A percentile compares a stretch with the other conserved stretches of the same genome.
These are phyloP conservation scores for Takifugu rubripes DNA, from an alignment of 2,797 vertebrate species.

Conservation along the genomic window DNA sequence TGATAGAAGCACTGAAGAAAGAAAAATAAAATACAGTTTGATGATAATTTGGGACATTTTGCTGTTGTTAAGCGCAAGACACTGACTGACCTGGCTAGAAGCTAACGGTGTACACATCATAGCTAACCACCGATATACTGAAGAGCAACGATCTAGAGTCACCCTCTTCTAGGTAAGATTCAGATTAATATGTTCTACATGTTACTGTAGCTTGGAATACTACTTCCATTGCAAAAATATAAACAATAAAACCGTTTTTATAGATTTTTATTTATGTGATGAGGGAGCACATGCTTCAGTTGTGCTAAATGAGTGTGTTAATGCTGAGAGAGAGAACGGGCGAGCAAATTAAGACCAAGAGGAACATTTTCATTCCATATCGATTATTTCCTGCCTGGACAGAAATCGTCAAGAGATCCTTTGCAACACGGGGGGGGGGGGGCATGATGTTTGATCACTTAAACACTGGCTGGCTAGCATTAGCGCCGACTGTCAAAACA, in stretches of 20 bases:
- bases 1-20: conserved; percentile 66
- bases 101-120: conserved; percentile 87
- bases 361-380: conserved; percentile 59
- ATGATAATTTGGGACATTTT: conserved; percentile 74
- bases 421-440: conserved; percentile 69
- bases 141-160: conserved; percentile 90
- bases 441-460: conserved; percentile 8
- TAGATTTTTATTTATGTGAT: conserved; percentile 81
- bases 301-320: conserved; percentile 87
- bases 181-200: conserved; percentile 99
- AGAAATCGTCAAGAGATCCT: conserved; percentile 74
- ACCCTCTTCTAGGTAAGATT: conserved; percentile 91
- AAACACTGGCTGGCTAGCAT: conserved; percentile 76
- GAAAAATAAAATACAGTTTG: conserved; percentile 60
- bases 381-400: conserved; percentile 69
- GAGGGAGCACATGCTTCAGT: conserved; percentile 90
- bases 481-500: conserved; percentile 69
- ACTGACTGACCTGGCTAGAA: conserved; percentile 84
- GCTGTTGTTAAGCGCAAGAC: conserved; percentile 81
- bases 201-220: conserved; percentile 88
- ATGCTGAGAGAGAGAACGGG: conserved; percentile 14
- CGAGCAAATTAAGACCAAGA: conserved; percentile 64
- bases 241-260: conserved; percentile 78
- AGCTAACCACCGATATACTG: conserved; percentile 91
- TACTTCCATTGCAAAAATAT: conserved; percentile 93